Evolutionary conservation across 2,113 vertebrate species (phyloP).

Genomic region (Daubentonia madagascariensis): DNA sequence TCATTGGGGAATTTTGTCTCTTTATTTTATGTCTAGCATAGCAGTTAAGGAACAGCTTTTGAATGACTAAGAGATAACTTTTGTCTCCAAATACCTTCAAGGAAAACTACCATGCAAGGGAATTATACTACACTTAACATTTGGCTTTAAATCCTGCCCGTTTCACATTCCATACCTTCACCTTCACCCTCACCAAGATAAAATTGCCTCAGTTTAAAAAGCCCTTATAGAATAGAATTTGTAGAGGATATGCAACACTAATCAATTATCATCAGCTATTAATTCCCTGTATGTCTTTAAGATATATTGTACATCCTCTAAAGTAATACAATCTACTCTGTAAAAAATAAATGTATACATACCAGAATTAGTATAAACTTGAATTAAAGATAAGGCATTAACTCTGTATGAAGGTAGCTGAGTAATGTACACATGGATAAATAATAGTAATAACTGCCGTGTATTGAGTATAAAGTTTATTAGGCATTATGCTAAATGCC

Average conservation of each 20-base stretch:
- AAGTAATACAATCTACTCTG: background rate
- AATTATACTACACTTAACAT: background rate
- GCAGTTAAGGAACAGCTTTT: background rate
- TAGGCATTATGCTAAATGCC: background rate
- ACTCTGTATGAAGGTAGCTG: background rate
- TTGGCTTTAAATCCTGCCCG: background rate
- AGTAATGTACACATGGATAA: background rate
- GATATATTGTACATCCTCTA: background rate
- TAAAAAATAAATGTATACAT: background rate
- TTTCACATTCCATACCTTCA: background rate
- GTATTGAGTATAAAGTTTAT: background rate
- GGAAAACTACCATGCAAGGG: background rate
- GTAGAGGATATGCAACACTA: background rate
- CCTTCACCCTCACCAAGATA: background rate
- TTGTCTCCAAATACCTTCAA: background rate
- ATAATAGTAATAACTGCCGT: background rate
- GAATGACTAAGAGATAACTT: background rate
- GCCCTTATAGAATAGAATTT: background rate
- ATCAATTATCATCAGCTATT: background rate
- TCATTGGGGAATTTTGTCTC: background rate
- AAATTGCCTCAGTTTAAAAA: background rate
- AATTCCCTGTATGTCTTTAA: background rate
- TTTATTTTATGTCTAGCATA: background rate
- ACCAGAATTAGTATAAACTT: background rate
- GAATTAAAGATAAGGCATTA: background rate